Evolutionary conservation across 2,113 vertebrate species (phyloP).

Genomic region (Rynchops niger): DNA sequence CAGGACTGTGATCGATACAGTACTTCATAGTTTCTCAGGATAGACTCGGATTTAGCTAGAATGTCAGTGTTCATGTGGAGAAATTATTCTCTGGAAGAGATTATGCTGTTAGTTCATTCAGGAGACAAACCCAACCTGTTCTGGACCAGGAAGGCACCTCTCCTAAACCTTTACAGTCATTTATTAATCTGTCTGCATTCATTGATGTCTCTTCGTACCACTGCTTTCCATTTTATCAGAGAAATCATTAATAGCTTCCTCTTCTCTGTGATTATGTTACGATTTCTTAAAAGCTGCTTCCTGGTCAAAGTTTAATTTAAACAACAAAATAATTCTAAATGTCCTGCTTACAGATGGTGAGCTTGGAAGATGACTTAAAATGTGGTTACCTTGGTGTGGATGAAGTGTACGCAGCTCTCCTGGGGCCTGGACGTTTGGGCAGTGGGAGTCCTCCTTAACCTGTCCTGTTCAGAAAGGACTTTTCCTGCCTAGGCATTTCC

Average conservation of each 20-base stretch:
- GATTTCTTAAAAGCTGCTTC: background rate
- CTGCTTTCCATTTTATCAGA: background rate
- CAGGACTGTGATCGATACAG: background rate
- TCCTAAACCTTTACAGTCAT: background rate
- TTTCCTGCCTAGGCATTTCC: background rate
- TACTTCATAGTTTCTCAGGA: background rate
- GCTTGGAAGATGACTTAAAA: background rate
- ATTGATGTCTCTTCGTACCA: background rate
- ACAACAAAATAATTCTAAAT: background rate
- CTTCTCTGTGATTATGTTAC: background rate
- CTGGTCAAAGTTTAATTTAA: background rate
- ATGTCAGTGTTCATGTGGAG: background rate
- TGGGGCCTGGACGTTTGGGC: background rate
- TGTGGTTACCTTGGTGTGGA: background rate
- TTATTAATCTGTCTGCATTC: background rate
- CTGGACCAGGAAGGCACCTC: background rate
- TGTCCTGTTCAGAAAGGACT: background rate
- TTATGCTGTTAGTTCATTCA: background rate
- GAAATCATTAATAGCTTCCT: background rate
- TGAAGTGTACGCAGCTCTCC: background rate
- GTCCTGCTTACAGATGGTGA: background rate
- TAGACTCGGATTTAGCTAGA: background rate
- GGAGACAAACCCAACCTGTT: background rate
- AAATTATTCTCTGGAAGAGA: background rate
- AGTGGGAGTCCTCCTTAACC: background rate